Base-by-base conservation (phyloP, 92 coral and sea anemone species). In the Chrysogorgia sp. region DNA sequence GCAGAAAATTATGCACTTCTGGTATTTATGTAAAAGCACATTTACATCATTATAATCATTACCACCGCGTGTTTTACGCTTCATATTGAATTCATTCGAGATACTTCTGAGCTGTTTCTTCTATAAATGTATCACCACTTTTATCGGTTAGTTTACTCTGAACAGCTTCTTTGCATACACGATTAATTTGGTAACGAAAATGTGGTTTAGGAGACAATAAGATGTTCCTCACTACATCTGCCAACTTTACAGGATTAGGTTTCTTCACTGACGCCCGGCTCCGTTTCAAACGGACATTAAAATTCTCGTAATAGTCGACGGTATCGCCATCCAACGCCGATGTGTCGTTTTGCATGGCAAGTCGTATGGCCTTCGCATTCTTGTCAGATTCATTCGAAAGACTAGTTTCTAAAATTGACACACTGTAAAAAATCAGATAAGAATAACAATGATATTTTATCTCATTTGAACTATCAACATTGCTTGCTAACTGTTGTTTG, bases 321-420 rank as follows among this genome's bases (percentile, higher is more conserved):
- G 98, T 91, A 35, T 90, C 91, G 50, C 88, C 97, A 52, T 93
- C 98, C 21, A 71, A 50, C 0, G 78, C 78, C 13, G 78, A 71
- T 1, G 63, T 52, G 1, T 91, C 87, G 63, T 87, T 80, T 26
- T 92, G 93, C 97, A 93, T 91, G 57, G 88, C 92, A 65, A 96
- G 92, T 23, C 93, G 87, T 71, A 93, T 93, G 47, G 98, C 92
- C 50, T 86, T 90, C 41, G 97, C 97, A n/a, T 91, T 93, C 71
- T 91, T 92, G 66, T 93, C 98, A 43, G 92, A 96, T n/a, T 96
- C 98, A 57, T 91, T 93, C 23, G 85, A 67, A 81, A 93, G 58
- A 20, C 92, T 89, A 48, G 98, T 93, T 79, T 93, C 98, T 49
- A 93, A 83, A 45, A 93, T 89, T 19, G 93, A 80, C 19, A 87